Base-by-base conservation (phyloP, 2,888 invertebrate species). In the Brenthis ino region DNA sequence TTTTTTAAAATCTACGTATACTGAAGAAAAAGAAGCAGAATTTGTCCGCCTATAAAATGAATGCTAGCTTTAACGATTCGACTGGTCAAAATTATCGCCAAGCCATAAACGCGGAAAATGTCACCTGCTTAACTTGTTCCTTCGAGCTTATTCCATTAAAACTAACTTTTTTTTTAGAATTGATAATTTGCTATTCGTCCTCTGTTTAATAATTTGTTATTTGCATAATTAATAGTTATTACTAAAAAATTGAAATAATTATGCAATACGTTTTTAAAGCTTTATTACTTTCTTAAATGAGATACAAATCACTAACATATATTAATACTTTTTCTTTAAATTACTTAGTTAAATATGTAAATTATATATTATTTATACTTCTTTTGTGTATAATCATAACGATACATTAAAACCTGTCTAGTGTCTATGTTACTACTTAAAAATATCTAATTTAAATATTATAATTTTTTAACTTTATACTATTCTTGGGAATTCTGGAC, bases 101-200 rank as follows among this genome's bases (percentile, higher is more conserved):
- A 54, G 43, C 33, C 33, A 50, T 61, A 64, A 53, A 58, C 28
- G 57, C 51, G 51, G 43, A 24, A 68, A 68, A 69, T 69, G 69
- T 69, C 69, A 69, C 43, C 53, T 66, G 65, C 13, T 47, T 53
- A 57, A 69, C 66, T 66, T 54, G 69, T 66, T 56, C 55, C 33
- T 57, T 53, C 20, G 14, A 63, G 56, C 57, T 47, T n/a, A 57
- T 66, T 55, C 47, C n/a, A 66, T 47, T n/a, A n/a, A 68, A 20
- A 53, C 57, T 50, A 51, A 56, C 28, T 16, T 67, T 50, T 55
- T 20, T 56, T 57, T 61, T 50, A 56, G 47, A 63, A 24, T 28
- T 60, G 28, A 20, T 63, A 56, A 37, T 50, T n/a, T 14, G 37
- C 20, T 43, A 56, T 60, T 61, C 55, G 48, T 60, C 50, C 50